These are phyloP conservation scores for Saturnia pavonia DNA, from an alignment of 2,888 invertebrate species.

Conservation along the genomic window DNA sequence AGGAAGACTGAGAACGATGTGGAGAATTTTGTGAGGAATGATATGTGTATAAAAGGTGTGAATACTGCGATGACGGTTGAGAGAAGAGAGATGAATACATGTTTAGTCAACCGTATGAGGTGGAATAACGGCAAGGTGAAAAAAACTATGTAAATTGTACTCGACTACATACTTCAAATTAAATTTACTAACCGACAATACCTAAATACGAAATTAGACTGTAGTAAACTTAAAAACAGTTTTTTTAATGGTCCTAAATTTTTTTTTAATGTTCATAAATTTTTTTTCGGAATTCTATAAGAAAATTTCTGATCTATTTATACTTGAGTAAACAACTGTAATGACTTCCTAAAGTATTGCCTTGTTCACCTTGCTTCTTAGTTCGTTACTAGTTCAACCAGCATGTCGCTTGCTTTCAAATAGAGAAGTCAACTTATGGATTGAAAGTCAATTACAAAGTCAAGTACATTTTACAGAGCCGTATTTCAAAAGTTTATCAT, in stretches of 20 bases:
- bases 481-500: background rate
- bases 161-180: background rate
- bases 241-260: too few species aligned
- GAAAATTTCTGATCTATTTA: background rate
- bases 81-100: too few species aligned
- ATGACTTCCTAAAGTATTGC: slow-evolving; percentile 6
- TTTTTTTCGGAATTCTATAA: background rate
- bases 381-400: slow-evolving; percentile 5
- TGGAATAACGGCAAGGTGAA: too few species aligned
- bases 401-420: slow-evolving; percentile 3
- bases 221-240: too few species aligned
- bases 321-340: slow-evolving; percentile 7
- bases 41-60: too few species aligned
- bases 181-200: background rate
- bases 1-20: too few species aligned
- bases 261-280: background rate
- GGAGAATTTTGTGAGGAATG: too few species aligned
- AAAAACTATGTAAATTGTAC: too few species aligned
- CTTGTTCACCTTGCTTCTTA: slow-evolving; percentile 1
- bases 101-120: too few species aligned
- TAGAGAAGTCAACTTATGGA: slow-evolving; percentile 4
- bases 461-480: background rate
- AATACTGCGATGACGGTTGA: too few species aligned
- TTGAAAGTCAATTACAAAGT: slow-evolving; percentile 3
- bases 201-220: background rate